Conservation (phyloP, 64 coral and sea anemone genomes). For the Stichodactyla mertensii region DNA sequence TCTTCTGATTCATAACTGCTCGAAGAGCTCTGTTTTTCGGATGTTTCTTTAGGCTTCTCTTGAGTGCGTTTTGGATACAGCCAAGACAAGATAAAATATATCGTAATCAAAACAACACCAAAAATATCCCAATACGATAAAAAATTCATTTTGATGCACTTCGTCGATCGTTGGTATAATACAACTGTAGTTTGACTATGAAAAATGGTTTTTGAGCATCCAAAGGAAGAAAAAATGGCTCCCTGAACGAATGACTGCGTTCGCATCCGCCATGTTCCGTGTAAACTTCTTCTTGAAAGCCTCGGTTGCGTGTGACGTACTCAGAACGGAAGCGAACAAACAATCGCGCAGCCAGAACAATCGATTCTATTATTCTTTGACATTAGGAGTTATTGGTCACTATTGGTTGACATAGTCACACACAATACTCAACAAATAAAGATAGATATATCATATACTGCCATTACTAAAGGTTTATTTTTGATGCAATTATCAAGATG, state of each 20-base stretch:
- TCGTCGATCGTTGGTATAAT: not conserved
- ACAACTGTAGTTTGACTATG: not conserved
- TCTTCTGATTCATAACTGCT: not conserved
- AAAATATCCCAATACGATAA: conserved; percentile 21
- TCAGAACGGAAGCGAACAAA: not conserved
- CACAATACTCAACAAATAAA: not conserved
- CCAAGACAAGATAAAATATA: conserved; percentile 22
- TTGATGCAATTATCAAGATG: not conserved
- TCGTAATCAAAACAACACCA: conserved; percentile 23
- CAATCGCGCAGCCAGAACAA: not conserved
- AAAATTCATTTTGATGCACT: not conserved
- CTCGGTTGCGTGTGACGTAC: not conserved
- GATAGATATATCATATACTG: not conserved
- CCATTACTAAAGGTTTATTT: not conserved
- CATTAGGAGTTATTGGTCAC: not conserved
- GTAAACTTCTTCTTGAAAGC: not conserved
- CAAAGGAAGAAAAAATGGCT: not conserved
- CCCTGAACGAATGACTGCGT: not conserved
- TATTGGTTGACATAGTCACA: not conserved
- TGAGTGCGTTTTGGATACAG: conserved; percentile 2
- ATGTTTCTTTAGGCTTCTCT: not conserved
- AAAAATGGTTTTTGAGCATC: not conserved
- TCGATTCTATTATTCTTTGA: conserved; percentile 7
- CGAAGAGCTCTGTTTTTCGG: not conserved
- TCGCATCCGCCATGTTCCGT: conserved; percentile 13